Percentiles rank a stretch among this genome's conserved stretches.
Conservation (phyloP, 2,888 invertebrate species). For the Scrobipalpa atriplicella region DNA sequence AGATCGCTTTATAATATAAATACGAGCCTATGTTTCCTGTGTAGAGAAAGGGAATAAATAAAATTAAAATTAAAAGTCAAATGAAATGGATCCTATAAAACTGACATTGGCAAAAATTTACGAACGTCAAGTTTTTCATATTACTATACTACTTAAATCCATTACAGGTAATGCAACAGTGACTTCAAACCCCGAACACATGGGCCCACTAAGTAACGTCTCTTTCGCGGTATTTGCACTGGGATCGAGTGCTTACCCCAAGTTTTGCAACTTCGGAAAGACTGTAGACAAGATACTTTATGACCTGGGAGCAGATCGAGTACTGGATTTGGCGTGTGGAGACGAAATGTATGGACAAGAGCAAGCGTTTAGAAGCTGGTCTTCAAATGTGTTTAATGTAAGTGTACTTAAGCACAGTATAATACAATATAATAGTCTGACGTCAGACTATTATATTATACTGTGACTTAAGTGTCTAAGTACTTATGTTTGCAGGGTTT, state of each 20-base stretch:
- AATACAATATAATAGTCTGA: too few species aligned
- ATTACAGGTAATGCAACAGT: slow-evolving; percentile 87
- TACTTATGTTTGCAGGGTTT: too few species aligned
- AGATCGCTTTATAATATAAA: too few species aligned
- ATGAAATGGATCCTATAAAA: too few species aligned
- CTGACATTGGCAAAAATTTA: too few species aligned
- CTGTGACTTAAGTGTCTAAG: too few species aligned
- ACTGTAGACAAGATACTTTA: slow-evolving; percentile 94
- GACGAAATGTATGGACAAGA: slow-evolving; percentile 98
- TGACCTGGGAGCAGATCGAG: slow-evolving; percentile 94
- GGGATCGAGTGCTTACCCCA: slow-evolving; percentile 97
- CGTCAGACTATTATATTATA: too few species aligned
- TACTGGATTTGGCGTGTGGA: slow-evolving; percentile 90
- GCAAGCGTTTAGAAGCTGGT: slow-evolving; percentile 95
- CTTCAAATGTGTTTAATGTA: slow-evolving; percentile 92
- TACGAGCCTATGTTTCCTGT: too few species aligned
- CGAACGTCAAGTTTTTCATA: too few species aligned
- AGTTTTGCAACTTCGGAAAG: slow-evolving; percentile 96
- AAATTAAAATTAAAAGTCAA: background rate
- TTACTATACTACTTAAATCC: too few species aligned
- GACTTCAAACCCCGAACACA: slow-evolving; percentile 88
- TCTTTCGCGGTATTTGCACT: slow-evolving; percentile 96
- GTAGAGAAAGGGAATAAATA: background rate
- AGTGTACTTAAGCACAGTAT: too few species aligned
- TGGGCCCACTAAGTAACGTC: slow-evolving; percentile 94